Evolutionary conservation across 2,888 invertebrate genomes (phyloP), one percentile per base, ranked within the genome.

Genomic region (Stegana nigrithorax): DNA sequence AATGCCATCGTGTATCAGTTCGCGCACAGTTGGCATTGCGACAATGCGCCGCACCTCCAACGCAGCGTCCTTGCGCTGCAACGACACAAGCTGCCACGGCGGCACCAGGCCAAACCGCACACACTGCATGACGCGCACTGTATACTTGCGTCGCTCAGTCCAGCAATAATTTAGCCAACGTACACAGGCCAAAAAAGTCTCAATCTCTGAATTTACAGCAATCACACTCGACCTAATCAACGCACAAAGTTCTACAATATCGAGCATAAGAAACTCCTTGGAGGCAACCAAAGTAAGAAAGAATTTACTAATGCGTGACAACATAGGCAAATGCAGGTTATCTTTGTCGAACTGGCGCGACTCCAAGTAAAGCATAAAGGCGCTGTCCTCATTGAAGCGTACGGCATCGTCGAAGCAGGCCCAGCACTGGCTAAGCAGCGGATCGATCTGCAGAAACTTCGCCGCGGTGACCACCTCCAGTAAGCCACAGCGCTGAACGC

Each of bases 1-100:
- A 25, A 94, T 87, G 23, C 93, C 93, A 78, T 93, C 92, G 74
- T 93, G 92, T 17, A 94, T 90, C 90, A 92, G 91, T 78, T 92
- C 90, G 73, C 91, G 91, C 17, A 94, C 90, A 67, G 90, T 90
- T 0, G 90, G 86, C 69, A 90, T 89, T 60, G 89, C 89, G 61
- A 91, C 89, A 8, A 93, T 86, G 65, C 91, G 90, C 70, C 91
- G 86, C 69, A 94, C 90, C 75, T 93, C 92, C 0, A 89, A 89
- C 75, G 91, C 91, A 75, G 90, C 90, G 79, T 92, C 92, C 23
- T 50, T 14, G 8, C 92, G 87, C 70, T 91, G 91, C 51, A 94
- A 90, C 66, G 93, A 92, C 0, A 93, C 91, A 26, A 94, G 87
- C 75, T 93, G 91, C 91, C 93, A 92, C 0, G 93, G 92, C 0